phyloP scores from a whole-genome alignment of 2,888 invertebrate species.

The Tanytarsus gracilentus region DNA sequence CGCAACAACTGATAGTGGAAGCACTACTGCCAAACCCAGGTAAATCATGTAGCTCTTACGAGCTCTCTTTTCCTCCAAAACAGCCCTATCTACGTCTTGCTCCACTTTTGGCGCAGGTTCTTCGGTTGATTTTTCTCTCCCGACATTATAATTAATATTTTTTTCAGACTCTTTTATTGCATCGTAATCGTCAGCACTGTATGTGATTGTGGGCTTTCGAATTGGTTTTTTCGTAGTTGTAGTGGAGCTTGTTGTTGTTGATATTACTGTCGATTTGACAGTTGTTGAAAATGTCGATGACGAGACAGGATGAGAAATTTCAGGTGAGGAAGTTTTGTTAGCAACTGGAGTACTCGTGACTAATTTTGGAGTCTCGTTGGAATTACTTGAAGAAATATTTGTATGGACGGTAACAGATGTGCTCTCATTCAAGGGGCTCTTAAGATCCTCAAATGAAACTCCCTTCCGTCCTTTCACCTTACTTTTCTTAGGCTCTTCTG shows the following conservation, averaged over 20 bases:
- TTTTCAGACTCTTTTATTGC: neutral
- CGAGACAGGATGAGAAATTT: neutral
- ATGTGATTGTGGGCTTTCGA: slow-evolving; percentile 48
- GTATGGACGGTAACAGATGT: neutral
- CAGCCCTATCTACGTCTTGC: neutral
- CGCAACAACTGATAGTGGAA: slow-evolving; percentile 57
- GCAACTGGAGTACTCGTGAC: neutral
- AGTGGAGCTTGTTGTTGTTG: slow-evolving; percentile 34
- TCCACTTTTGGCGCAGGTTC: slow-evolving; percentile 27
- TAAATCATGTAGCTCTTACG: slow-evolving; percentile 63
- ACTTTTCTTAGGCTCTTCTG: neutral
- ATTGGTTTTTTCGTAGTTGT: slow-evolving; percentile 39
- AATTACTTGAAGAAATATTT: neutral
- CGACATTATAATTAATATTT: slow-evolving; percentile 15
- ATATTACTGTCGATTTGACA: neutral
- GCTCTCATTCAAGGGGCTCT: no score
- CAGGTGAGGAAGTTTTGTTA: neutral
- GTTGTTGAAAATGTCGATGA: neutral
- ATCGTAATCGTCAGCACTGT: slow-evolving; percentile 42
- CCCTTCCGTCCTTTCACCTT: neutral
- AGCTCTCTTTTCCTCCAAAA: slow-evolving; percentile 32
- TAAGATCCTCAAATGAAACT: no score
- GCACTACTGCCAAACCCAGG: slow-evolving; percentile 60
- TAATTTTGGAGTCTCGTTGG: neutral
- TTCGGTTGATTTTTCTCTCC: slow-evolving; percentile 4